Conservation (phyloP, 2,113 vertebrate species). For the Typhlomys cinereus region DNA sequence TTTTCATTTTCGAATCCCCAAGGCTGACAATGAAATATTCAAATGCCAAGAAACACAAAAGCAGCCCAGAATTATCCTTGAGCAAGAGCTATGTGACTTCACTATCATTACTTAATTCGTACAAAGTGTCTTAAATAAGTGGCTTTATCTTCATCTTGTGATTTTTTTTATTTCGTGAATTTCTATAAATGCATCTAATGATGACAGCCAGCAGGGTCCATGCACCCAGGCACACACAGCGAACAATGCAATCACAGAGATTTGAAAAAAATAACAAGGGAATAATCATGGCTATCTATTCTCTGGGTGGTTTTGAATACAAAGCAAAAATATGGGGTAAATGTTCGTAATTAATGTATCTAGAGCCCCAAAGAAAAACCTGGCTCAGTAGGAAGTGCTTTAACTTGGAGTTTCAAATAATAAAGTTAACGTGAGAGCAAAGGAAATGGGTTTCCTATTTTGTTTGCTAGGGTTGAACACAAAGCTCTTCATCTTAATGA, state of each 20-base stretch:
- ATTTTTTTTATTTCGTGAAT: conserved; percentile 58
- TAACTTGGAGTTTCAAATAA: conserved; percentile 49
- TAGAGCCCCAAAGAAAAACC: conserved; percentile 42
- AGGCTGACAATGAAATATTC: conserved; percentile 69
- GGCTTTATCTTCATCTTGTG: conserved; percentile 64
- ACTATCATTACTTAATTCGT: conserved; percentile 75
- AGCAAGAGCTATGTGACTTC: conserved; percentile 54
- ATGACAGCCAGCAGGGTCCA: conserved; percentile 17
- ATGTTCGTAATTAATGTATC: conserved; percentile 63
- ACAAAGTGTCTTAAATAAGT: conserved; percentile 70
- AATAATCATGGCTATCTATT: conserved; percentile 43
- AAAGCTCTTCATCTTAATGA: conserved; percentile 55
- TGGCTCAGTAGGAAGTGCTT: conserved; percentile 50
- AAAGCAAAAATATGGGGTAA: conserved; percentile 54
- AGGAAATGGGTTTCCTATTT: not conserved
- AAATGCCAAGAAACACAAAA: conserved; percentile 68
- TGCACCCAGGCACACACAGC: conserved; percentile 27
- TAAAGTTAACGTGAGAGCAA: conserved; percentile 26
- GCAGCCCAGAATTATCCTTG: conserved; percentile 50
- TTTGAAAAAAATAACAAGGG: conserved; percentile 64
- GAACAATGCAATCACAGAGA: conserved; percentile 60
- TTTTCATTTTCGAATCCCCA: conserved; percentile 57
- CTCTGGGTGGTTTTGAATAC: conserved; percentile 58
- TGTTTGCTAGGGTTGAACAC: conserved; percentile 26
- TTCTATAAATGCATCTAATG: conserved; percentile 63